Percentiles rank a stretch among this genome's conserved stretches.
These are phyloP conservation scores for Lithobates sylvaticus DNA, from an alignment of 2,797 vertebrate genomes.

Conservation along the genomic window DNA sequence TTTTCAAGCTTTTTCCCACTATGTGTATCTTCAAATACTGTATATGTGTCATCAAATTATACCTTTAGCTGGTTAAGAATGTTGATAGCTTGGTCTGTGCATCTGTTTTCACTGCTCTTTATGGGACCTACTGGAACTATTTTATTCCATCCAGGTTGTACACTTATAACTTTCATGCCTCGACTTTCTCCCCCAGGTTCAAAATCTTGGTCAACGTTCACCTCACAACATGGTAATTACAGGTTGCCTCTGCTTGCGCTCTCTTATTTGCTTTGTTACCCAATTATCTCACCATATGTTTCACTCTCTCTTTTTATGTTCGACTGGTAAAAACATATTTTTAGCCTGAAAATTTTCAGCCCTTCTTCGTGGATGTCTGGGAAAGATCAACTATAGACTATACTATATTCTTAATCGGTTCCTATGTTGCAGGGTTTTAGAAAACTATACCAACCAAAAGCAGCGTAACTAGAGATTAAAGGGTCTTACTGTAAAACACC, in stretches of 20 bases:
- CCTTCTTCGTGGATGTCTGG: background rate
- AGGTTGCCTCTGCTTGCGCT: background rate
- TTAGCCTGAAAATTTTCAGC: constrained; percentile 2
- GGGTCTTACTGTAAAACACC: no score
- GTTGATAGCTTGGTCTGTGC: background rate
- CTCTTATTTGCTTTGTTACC: constrained; percentile 44
- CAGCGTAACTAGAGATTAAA: no score
- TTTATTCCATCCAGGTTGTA: background rate
- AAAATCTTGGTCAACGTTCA: background rate
- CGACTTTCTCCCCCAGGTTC: background rate
- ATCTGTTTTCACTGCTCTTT: background rate
- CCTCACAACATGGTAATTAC: constrained; percentile 43
- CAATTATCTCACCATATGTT: constrained; percentile 33
- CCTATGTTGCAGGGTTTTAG: no score
- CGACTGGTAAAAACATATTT: background rate
- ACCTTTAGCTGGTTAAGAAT: background rate
- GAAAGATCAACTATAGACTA: background rate
- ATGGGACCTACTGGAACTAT: background rate
- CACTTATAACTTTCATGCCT: background rate
- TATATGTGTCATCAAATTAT: background rate
- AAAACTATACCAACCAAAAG: no score
- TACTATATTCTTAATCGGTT: no score
- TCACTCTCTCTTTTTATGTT: constrained; percentile 28
- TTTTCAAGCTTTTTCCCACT: background rate
- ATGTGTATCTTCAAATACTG: background rate